Evolutionary conservation across 2,888 invertebrate genomes (phyloP).

Genomic region (Acheta domesticus): DNA sequence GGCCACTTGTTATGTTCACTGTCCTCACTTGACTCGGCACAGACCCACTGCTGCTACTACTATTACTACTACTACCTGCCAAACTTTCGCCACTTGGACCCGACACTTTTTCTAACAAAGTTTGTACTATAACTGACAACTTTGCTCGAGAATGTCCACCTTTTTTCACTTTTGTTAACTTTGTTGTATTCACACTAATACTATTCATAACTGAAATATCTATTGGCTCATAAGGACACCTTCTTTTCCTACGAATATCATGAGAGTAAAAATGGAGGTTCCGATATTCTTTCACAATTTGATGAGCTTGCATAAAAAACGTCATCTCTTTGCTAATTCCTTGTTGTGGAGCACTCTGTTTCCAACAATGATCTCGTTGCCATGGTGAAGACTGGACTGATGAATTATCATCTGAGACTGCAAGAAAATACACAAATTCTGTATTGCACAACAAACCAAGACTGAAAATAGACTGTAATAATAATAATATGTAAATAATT

Average conservation of each 20-base stretch:
- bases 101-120: conserved; percentile 40
- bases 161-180: conserved; percentile 28
- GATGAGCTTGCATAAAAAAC: conserved; percentile 38
- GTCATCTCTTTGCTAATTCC: conserved; percentile 69
- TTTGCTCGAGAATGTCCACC: conserved; percentile 30
- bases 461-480: not conserved
- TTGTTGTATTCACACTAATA: conserved; percentile 29
- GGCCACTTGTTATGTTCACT: conserved; percentile 32
- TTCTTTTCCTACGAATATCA: conserved; percentile 56
- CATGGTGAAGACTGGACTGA: conserved; percentile 87
- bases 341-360: conserved; percentile 72
- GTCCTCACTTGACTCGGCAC: conserved; percentile 35
- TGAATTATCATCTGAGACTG: conserved; percentile 85
- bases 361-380: conserved; percentile 88
- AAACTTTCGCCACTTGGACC: conserved; percentile 27
- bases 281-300: conserved; percentile 33
- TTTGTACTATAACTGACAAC: conserved; percentile 39
- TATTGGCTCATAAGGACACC: conserved; percentile 56
- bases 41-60: conserved; percentile 32
- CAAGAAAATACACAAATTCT: conserved; percentile 38
- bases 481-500: conserved; percentile 25
- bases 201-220: conserved; percentile 30
- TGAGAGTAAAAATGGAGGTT: conserved; percentile 41
- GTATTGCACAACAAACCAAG: not conserved
- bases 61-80: conserved; percentile 29